These are phyloP conservation scores for Dryocosmus kuriphilus DNA, from an alignment of 2,888 invertebrate species.

Conservation along the genomic window DNA sequence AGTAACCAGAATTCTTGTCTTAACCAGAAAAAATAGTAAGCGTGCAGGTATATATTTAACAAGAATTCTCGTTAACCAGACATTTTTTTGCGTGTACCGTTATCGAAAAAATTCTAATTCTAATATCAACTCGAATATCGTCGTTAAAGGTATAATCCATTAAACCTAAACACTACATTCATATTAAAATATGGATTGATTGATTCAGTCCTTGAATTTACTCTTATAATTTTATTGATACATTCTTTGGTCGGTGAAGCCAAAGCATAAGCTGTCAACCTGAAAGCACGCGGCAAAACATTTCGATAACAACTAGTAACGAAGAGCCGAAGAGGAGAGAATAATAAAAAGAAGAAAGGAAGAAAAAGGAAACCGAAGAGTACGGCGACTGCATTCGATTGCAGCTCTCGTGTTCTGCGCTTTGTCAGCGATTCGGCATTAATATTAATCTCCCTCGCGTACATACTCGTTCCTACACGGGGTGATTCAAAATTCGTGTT, in stretches of 20 bases:
- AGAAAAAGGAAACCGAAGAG: slow-evolving; percentile 14
- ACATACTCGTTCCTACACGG: background rate
- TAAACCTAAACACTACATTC: too few species aligned
- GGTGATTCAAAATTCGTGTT: slow-evolving; percentile 16
- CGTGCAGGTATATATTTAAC: too few species aligned
- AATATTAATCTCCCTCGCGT: slow-evolving; percentile 28
- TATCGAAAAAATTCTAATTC: too few species aligned
- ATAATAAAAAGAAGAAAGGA: slow-evolving; percentile 8
- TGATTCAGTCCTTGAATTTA: background rate
- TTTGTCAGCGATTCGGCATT: slow-evolving; percentile 33
- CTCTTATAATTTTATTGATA: slow-evolving; percentile 21
- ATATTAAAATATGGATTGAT: background rate
- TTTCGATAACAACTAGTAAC: slow-evolving; percentile 49
- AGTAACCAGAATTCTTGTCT: too few species aligned
- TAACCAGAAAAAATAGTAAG: too few species aligned
- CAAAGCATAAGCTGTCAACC: background rate
- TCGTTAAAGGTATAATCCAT: too few species aligned
- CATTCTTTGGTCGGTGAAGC: slow-evolving; percentile 5
- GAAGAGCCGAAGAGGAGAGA: slow-evolving; percentile 20
- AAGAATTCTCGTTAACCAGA: too few species aligned
- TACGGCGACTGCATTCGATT: slow-evolving; percentile 4
- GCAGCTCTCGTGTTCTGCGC: slow-evolving; percentile 9
- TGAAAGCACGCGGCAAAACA: slow-evolving; percentile 46
- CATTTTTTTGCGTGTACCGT: too few species aligned
- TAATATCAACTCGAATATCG: too few species aligned